Conservation (phyloP, 1,140 invertebrate species). For the Zaprionus davidi region DNA sequence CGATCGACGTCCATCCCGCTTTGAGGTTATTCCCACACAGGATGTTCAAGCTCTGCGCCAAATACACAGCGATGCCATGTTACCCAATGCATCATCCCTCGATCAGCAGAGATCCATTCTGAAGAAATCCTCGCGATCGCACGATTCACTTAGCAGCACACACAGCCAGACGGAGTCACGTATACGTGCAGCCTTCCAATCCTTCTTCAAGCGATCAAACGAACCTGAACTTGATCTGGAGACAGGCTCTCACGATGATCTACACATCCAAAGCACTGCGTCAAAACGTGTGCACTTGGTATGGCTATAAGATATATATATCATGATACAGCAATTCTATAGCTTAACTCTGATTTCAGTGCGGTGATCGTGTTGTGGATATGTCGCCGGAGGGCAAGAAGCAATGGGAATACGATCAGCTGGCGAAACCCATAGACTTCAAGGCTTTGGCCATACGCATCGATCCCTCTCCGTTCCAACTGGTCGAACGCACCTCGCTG, state of each 20-base stretch:
- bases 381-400: constrained; percentile 96
- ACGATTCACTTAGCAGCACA: constrained; percentile 85
- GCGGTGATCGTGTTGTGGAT: constrained; percentile 95
- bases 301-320: not conserved
- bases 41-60: constrained; percentile 86
- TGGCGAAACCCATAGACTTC: constrained; percentile 93
- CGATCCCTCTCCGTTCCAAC: constrained; percentile 99
- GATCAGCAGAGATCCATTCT: constrained; percentile 92
- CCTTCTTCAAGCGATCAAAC: constrained; percentile 93
- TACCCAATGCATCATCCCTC: constrained; percentile 57
- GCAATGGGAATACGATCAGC: constrained; percentile 95
- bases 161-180: constrained; percentile 92
- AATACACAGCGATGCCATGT: constrained; percentile 75
- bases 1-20: constrained; percentile 87
- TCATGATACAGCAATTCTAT: not conserved
- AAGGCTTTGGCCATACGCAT: constrained; percentile 88
- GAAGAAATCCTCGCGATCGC: constrained; percentile 91
- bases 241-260: constrained; percentile 77
- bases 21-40: constrained; percentile 87
- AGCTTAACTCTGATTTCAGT: constrained; percentile 85
- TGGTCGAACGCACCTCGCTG: constrained; percentile 97
- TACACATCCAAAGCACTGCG: constrained; percentile 85
- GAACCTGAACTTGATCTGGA: constrained; percentile 88
- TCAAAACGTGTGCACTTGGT: constrained; percentile 89
- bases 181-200: constrained; percentile 94